A percentile compares a stretch with the other conserved stretches of the same genome.
Evolutionary conservation across 2,113 vertebrate species (phyloP).

Genomic region (Castor canadensis): DNA sequence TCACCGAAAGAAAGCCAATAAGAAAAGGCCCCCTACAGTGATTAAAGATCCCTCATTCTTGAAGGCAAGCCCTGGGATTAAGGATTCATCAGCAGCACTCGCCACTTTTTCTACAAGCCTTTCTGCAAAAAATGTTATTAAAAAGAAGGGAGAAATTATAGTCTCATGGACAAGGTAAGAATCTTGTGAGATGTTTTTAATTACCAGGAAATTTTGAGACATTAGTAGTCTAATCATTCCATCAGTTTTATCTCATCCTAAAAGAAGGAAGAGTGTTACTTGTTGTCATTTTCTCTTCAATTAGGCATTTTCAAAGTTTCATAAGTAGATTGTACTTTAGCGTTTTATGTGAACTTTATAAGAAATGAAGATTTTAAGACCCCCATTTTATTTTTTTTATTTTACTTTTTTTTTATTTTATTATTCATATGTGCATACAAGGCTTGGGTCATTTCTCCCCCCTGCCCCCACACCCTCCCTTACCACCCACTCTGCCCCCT

Average conservation of each 20-base stretch:
- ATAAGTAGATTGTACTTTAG: background rate
- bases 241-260: background rate
- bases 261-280: no score
- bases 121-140: slow-evolving; percentile 95
- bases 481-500: no score
- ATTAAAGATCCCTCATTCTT: slow-evolving; percentile 71
- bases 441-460: no score
- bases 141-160: slow-evolving; percentile 95
- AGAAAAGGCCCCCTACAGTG: slow-evolving; percentile 67
- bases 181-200: slow-evolving; percentile 29
- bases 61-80: slow-evolving; percentile 58
- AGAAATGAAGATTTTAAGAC: slow-evolving; percentile 3
- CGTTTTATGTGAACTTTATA: slow-evolving; percentile 32
- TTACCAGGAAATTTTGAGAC: background rate
- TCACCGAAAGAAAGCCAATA: slow-evolving; percentile 57
- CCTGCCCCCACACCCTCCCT: no score
- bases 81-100: slow-evolving; percentile 64
- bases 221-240: background rate
- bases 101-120: slow-evolving; percentile 86
- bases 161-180: slow-evolving; percentile 95
- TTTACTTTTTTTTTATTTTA: no score
- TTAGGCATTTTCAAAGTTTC: background rate
- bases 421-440: no score
- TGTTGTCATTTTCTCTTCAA: slow-evolving; percentile 5
- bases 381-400: no score